Percentiles rank a stretch among this genome's conserved stretches.
phyloP scores from a whole-genome alignment of 2,888 invertebrate species.

The Orthosia gothica region DNA sequence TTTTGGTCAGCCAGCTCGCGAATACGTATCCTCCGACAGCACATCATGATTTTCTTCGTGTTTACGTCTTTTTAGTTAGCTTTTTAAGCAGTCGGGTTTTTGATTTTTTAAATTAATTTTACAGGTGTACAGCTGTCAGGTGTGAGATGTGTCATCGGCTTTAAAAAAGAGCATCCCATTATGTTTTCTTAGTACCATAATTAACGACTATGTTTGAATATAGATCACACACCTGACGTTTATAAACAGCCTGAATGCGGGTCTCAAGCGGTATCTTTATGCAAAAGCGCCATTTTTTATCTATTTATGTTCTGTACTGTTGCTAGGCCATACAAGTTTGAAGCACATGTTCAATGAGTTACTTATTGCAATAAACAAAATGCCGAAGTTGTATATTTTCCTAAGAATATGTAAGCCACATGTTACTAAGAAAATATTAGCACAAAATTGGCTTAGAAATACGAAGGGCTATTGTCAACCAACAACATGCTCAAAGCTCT shows the following conservation, averaged over 20 bases:
- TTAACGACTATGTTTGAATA: slow-evolving; percentile 11
- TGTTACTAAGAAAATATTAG: slow-evolving; percentile 19
- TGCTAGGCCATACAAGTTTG: background rate
- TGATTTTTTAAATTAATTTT: no score
- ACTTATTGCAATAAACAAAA: slow-evolving; percentile 1
- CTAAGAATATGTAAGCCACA: background rate
- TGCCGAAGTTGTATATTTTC: slow-evolving; percentile 20
- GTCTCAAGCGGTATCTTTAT: background rate
- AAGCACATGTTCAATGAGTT: background rate
- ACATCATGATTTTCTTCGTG: no score
- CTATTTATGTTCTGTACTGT: background rate
- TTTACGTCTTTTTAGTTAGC: no score
- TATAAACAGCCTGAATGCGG: slow-evolving; percentile 20
- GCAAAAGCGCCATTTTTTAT: background rate
- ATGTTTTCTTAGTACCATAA: background rate
- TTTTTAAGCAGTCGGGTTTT: no score
- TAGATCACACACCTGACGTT: slow-evolving; percentile 32
- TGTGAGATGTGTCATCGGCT: slow-evolving; percentile 7
- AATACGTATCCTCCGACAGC: no score
- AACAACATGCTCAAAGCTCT: background rate
- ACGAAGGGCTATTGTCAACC: background rate
- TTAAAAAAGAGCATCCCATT: slow-evolving; percentile 18
- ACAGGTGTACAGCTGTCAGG: slow-evolving; percentile 6
- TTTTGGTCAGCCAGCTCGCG: no score
- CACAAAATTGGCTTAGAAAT: background rate